These are phyloP conservation scores for Eubasilissa regina DNA, from an alignment of 1,140 invertebrate species.

Conservation along the genomic window DNA sequence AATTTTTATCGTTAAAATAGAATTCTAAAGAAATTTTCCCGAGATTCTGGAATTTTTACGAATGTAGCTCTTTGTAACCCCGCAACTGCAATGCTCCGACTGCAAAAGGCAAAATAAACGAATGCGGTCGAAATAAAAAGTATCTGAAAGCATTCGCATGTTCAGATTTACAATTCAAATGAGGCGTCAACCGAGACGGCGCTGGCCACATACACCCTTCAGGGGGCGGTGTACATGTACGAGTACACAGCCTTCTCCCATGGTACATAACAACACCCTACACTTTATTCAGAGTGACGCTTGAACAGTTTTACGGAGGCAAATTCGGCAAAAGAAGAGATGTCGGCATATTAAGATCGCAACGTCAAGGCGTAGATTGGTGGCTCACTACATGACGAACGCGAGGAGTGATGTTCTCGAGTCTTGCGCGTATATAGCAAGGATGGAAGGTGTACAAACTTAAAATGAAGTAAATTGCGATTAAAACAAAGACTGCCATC, in stretches of 20 bases:
- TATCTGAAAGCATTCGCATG: conserved; percentile 47
- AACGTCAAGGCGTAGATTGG: not conserved
- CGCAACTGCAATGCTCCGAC: not conserved
- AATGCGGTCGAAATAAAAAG: conserved; percentile 40
- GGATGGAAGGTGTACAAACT: too few relatives aligned
- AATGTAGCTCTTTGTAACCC: not conserved
- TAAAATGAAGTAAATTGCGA: too few relatives aligned
- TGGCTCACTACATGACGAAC: not conserved
- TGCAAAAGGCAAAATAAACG: not conserved
- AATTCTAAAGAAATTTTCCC: too few relatives aligned
- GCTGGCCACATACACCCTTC: not conserved
- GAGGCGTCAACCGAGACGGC: conserved; percentile 6
- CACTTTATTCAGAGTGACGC: not conserved
- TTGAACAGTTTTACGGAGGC: not conserved
- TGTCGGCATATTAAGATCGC: too few relatives aligned
- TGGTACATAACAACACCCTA: not conserved
- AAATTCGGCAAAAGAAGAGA: not conserved
- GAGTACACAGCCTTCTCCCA: not conserved
- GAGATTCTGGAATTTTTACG: not conserved
- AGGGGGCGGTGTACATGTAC: too few relatives aligned
- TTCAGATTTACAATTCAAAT: conserved; percentile 52
- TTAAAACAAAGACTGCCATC: too few relatives aligned
- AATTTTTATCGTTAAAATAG: too few relatives aligned
- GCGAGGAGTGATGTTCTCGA: not conserved
- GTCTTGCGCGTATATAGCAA: too few relatives aligned